Evolutionary conservation across 2,113 vertebrate genomes (phyloP).

Genomic region (Leucoraja erinaceus): DNA sequence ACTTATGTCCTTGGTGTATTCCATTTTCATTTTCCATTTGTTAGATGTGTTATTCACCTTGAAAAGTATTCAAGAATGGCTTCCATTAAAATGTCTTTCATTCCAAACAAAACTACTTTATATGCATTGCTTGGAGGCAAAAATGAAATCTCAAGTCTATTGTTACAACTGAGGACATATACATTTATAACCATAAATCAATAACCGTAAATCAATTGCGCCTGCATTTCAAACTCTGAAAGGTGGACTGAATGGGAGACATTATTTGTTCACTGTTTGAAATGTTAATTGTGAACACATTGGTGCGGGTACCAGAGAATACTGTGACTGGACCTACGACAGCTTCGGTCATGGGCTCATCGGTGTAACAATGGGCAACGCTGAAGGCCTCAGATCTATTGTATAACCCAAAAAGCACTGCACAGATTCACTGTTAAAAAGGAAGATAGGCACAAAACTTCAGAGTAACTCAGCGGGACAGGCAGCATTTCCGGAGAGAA

Average conservation of each 20-base stretch:
- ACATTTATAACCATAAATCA: conserved; percentile 5
- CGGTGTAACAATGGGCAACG: too few relatives aligned
- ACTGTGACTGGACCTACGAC: too few relatives aligned
- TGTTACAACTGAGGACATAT: background rate
- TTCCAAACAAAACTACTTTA: background rate
- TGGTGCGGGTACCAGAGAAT: too few relatives aligned
- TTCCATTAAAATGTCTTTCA: background rate
- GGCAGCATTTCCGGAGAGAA: too few relatives aligned
- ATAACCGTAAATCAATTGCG: conserved; percentile 12
- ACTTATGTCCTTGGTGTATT: background rate
- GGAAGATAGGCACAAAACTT: too few relatives aligned
- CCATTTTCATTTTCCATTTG: background rate
- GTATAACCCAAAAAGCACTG: too few relatives aligned
- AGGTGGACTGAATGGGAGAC: background rate
- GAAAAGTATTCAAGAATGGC: background rate
- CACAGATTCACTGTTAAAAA: too few relatives aligned
- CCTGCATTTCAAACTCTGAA: background rate
- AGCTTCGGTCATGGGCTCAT: too few relatives aligned
- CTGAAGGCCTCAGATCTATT: too few relatives aligned
- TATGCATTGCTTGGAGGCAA: background rate
- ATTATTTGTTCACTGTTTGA: background rate
- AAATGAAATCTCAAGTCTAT: background rate
- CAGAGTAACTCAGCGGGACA: too few relatives aligned
- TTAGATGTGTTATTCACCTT: background rate
- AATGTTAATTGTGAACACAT: background rate